A percentile compares a stretch with the other conserved stretches of the same genome.
Conservation (phyloP, 2,113 vertebrate genomes). For the Aldabrachelys gigantea region DNA sequence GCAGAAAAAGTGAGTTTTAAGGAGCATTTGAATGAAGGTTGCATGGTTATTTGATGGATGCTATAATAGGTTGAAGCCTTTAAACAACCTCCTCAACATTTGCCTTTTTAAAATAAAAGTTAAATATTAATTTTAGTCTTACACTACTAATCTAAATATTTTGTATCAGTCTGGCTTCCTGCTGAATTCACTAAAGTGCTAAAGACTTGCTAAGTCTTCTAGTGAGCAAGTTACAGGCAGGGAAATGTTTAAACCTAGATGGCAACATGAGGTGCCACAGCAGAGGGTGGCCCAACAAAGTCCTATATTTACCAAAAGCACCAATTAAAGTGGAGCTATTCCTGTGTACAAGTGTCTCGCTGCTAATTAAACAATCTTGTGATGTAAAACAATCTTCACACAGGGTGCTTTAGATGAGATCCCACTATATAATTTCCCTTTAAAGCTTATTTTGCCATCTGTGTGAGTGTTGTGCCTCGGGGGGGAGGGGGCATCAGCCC, state of each 20-base stretch:
- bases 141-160: not conserved
- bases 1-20: slow-evolving; percentile 45
- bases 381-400: not conserved
- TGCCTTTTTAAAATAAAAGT: slow-evolving; percentile 10
- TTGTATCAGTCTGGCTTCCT: slow-evolving; percentile 5
- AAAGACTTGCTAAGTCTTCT: slow-evolving; percentile 23
- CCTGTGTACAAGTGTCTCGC: not conserved
- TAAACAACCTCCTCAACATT: not conserved
- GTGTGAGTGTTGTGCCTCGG: not conserved
- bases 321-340: not conserved
- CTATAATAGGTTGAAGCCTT: not conserved
- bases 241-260: slow-evolving; percentile 1
- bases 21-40: slow-evolving; percentile 31
- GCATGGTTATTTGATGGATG: slow-evolving; percentile 20
- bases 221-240: not conserved
- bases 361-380: not conserved
- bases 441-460: not conserved
- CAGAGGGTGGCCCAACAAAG: not conserved
- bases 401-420: not conserved
- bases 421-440: not conserved
- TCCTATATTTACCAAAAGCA: not conserved
- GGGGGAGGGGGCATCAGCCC: not conserved
- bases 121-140: slow-evolving; percentile 16
- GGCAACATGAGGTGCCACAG: slow-evolving; percentile 15
- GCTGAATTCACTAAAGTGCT: not conserved